Conservation (phyloP, 2,113 vertebrate genomes). For the Oxyruncus cristatus region DNA sequence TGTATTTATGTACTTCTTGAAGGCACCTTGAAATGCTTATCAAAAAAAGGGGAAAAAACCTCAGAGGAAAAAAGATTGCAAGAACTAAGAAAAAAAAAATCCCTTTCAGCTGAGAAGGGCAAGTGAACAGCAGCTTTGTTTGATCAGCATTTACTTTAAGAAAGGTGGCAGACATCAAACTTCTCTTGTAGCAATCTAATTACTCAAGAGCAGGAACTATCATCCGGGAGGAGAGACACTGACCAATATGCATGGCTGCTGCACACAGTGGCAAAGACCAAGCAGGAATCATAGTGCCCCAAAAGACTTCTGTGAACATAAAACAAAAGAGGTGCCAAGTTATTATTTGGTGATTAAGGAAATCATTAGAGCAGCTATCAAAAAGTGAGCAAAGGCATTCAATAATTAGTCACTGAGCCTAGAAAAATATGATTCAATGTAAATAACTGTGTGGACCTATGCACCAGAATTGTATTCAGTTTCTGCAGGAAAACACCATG, state of each 20-base stretch:
- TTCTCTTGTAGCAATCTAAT: background rate
- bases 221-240: background rate
- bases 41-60: background rate
- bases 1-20: conserved; percentile 13
- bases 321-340: background rate
- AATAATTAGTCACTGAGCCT: background rate
- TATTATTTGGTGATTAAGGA: background rate
- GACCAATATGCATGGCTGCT: background rate
- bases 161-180: conserved; percentile 6
- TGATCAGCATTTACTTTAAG: conserved; percentile 34
- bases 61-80: background rate
- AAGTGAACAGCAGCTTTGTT: conserved; percentile 14
- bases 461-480: background rate
- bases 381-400: background rate
- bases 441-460: background rate
- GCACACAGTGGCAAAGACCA: background rate
- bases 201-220: background rate
- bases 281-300: background rate
- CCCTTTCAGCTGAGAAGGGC: background rate
- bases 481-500: background rate
- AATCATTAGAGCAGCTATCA: background rate
- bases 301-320: background rate
- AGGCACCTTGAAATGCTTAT: conserved; percentile 12
- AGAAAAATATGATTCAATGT: background rate
- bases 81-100: background rate